Evolutionary conservation across 2,888 invertebrate species (phyloP).

Genomic region (Cremastobaeus sp.): DNA sequence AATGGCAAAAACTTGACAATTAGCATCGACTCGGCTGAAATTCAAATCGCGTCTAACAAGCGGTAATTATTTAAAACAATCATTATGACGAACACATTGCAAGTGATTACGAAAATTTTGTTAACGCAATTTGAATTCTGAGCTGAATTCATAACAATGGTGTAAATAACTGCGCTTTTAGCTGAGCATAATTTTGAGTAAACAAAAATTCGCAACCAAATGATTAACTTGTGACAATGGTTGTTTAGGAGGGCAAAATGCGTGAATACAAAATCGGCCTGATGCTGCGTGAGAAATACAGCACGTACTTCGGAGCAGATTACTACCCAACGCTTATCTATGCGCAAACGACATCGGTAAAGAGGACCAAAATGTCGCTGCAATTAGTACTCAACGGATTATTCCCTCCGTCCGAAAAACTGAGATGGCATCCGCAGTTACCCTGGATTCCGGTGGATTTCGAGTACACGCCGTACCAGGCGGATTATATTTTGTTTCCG

Average conservation of each 20-base stretch:
- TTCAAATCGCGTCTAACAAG: too few species aligned
- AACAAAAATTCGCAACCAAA: too few species aligned
- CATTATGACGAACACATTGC: too few species aligned
- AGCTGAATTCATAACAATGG: too few species aligned
- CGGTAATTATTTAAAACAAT: too few species aligned
- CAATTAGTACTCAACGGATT: conserved; percentile 80
- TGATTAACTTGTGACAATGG: too few species aligned
- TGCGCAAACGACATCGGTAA: conserved; percentile 79
- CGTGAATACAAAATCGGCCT: conserved; percentile 74
- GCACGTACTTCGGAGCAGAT: conserved; percentile 69
- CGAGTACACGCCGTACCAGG: conserved; percentile 76
- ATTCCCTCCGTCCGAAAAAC: conserved; percentile 77
- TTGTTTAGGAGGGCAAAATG: conserved; percentile 69
- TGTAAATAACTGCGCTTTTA: too few species aligned
- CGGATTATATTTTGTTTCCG: conserved; percentile 74
- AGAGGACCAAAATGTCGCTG: conserved; percentile 81
- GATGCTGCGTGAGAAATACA: conserved; percentile 72
- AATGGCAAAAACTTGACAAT: too few species aligned
- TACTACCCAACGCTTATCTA: conserved; percentile 72
- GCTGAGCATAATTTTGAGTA: too few species aligned
- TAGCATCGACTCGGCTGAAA: too few species aligned
- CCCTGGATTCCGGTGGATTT: conserved; percentile 81
- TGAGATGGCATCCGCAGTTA: conserved; percentile 77
- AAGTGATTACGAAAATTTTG: too few species aligned
- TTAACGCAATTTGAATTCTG: too few species aligned